Evolutionary conservation across 2,113 vertebrate species (phyloP), one percentile per base, ranked within the genome.

Genomic region (Pelmatolapia mariae): DNA sequence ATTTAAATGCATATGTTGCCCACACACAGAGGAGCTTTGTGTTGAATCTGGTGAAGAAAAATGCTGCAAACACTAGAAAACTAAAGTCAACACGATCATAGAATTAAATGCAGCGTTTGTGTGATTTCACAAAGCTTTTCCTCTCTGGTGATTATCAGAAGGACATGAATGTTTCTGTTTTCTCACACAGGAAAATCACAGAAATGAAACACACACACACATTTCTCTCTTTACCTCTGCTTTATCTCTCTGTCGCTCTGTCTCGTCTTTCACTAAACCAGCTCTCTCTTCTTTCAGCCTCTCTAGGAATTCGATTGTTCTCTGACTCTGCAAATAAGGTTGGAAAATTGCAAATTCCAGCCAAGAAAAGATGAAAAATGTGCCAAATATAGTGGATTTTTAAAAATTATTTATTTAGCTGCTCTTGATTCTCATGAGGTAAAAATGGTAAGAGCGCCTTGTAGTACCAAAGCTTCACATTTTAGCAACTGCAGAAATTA

Each of bases 251-350:
- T 84, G 54, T 85, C 45, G 38, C 68, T 91, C 76, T 40, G 54
- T 33, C 10, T 1, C 78, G 45, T 86, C 87, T 81, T 0, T 76
- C 66, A 1, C 40, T 50, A 24, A 50, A 86, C 54, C 31, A 81
- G 7, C 80, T 71, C 85, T 47, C 22, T 80, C 29, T 63, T 8
- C 10, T 47, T 31, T 82, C 86, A 80, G 81, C 76, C 87, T 45
- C 86, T 92, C 86, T 82, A 88, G 87, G 91, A 87, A 81, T 84
- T 57, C 9, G 10, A 8, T 52, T 43, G 43, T 80, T 84, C 16
- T 50, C 43, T 78, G 16, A 50, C 43, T 47, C 56, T 59, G 10
- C n/a, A 13, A n/a, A 66, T 19, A 24, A 78, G 0, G 6, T 52
- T 54, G 33, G 12, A 45, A 73, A 36, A 31, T 15, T 4, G 29